Base-by-base conservation (phyloP, 2,888 invertebrate species). In the Volucella inflata region DNA sequence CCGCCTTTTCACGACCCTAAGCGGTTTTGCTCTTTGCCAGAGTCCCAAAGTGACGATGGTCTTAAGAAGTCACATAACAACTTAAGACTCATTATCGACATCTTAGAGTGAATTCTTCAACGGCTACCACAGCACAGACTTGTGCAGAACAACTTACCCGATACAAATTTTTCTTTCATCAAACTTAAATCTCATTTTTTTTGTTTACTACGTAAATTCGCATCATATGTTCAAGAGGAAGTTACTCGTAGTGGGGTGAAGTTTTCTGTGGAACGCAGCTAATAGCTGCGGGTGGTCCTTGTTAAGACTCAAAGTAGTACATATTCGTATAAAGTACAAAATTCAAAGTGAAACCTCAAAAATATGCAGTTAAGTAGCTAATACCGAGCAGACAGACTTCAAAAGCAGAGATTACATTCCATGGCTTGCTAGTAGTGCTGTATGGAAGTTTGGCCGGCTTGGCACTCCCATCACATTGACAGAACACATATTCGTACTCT, bases 341-440 rank as follows among this genome's bases (percentile, higher is more conserved):
- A 53, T 16, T 55, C 71, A 82, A 82, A 82, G 67, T 53, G 17
- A 76, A 77, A 76, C 77, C 67, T 67, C 71, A 77, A 71, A 60
- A 71, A 64, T 71, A 67, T 30, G 30, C 44, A 64, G 30, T 59
- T 57, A 70, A 74, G 74, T 51, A 75, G 48, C 65, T 76, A 51
- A 76, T 53, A 48, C 55, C 71, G 59, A 30, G 30, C 57, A 71
- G 65, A 55, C 62, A 75, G 50, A 38, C 74, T 78, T 78, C 83
- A 83, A 78, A 77, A 74, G 64, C 78, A 78, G 74, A 83, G 68
- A 77, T 77, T 74, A 68, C 72, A 62, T 72, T 82, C 71, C 67
- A 65, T 30, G 51, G 14, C 53, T 65, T 40, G 17, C 57, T 42
- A 38, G 30, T 42, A 38, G 30, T 62, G n/a, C 30, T 42, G 53